A percentile compares a stretch with the other conserved stretches of the same genome.
phyloP scores from a whole-genome alignment of 2,888 invertebrate genomes.

The Chelonus formosanus region DNA sequence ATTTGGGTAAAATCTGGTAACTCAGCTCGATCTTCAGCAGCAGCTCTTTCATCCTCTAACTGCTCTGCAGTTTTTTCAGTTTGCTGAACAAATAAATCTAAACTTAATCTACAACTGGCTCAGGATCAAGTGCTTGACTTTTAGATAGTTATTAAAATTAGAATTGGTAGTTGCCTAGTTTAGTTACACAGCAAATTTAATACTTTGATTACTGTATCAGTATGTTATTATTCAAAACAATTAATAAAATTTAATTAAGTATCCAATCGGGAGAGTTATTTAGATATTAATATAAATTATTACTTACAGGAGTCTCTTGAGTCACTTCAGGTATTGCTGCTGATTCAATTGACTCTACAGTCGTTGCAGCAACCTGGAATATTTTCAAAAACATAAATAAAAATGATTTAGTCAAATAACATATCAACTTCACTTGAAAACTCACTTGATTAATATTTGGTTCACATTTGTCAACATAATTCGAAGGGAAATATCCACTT shows the following conservation, averaged over 20 bases:
- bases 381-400: conserved; percentile 36
- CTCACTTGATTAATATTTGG: conserved; percentile 55
- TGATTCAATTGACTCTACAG: conserved; percentile 54
- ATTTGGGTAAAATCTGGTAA: conserved; percentile 66
- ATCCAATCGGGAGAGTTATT: no score
- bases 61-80: conserved; percentile 61
- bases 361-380: conserved; percentile 37
- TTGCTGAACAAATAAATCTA: conserved; percentile 45
- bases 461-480: conserved; percentile 86
- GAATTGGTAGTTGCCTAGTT: not conserved
- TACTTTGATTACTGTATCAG: no score
- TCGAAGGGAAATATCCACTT: conserved; percentile 95
- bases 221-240: no score
- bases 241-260: no score
- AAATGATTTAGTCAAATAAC: conserved; percentile 30
- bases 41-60: conserved; percentile 65
- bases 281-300: not conserved
- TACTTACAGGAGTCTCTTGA: conserved; percentile 43
- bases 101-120: conserved; percentile 39
- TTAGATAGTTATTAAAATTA: conserved; percentile 5
- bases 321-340: conserved; percentile 31
- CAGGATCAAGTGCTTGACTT: conserved; percentile 29
- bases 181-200: not conserved
- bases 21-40: conserved; percentile 64
- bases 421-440: not conserved